Evolutionary conservation across 35 echinoderm and acorn worm species (phyloP).

Genomic region (Acanthaster planci): DNA sequence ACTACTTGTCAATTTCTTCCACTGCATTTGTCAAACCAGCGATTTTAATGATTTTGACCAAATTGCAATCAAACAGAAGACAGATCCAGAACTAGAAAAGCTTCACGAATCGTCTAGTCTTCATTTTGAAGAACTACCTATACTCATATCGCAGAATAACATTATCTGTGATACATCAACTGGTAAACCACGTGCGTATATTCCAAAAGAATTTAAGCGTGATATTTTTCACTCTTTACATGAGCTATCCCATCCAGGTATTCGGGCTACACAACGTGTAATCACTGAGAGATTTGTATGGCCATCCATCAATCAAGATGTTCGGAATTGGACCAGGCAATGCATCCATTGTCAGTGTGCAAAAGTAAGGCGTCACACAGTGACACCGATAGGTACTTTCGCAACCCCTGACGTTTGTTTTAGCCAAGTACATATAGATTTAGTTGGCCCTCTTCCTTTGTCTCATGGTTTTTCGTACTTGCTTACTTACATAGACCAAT

Average conservation of each 20-base stretch:
- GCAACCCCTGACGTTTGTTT: constrained; percentile 60
- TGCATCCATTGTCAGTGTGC: constrained; percentile 60
- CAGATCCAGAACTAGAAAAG: not conserved
- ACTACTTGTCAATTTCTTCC: constrained; percentile 43
- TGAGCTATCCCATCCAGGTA: constrained; percentile 48
- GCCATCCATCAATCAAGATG: constrained; percentile 67
- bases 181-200: constrained; percentile 12
- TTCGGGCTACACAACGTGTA: constrained; percentile 16
- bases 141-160: not conserved
- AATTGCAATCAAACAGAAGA: constrained; percentile 28
- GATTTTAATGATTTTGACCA: not conserved
- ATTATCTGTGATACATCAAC: constrained; percentile 46
- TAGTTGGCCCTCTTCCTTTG: constrained; percentile 56
- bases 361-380: constrained; percentile 58
- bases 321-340: constrained; percentile 48
- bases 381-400: constrained; percentile 60
- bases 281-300: constrained; percentile 51
- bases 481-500: constrained; percentile 57
- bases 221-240: constrained; percentile 9
- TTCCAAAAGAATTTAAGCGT: constrained; percentile 1
- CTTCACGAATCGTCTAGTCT: not conserved
- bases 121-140: not conserved
- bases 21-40: no score
- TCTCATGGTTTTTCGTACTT: constrained; percentile 67
- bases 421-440: constrained; percentile 49